Conservation (phyloP, 2,113 vertebrate genomes). For the Prionailurus bengalensis region DNA sequence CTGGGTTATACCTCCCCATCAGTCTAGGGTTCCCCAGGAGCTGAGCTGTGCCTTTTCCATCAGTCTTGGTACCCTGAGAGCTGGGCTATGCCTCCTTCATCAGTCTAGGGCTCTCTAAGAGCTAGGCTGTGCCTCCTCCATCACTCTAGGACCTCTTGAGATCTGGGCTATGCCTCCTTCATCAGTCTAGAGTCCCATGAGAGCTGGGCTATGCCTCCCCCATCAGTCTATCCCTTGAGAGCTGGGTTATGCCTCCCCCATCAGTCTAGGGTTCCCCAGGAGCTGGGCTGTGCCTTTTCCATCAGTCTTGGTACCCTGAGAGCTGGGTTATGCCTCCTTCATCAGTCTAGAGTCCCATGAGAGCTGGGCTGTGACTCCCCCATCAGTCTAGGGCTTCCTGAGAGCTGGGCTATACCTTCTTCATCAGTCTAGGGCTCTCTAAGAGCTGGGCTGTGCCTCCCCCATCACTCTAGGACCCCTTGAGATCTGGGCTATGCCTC, state of each 20-base stretch:
- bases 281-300: background rate
- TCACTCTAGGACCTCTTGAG: background rate
- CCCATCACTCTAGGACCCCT: background rate
- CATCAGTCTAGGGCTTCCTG: background rate
- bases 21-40: background rate
- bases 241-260: background rate
- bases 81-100: too few species aligned
- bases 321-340: background rate
- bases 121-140: too few species aligned
- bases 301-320: background rate
- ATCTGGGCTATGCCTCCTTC: fast-evolving
- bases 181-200: background rate
- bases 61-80: background rate
- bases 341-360: background rate
- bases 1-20: background rate
- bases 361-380: background rate
- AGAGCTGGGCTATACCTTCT: background rate
- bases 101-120: background rate
- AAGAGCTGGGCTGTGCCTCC: background rate
- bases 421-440: background rate
- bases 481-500: fast-evolving
- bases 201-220: background rate
- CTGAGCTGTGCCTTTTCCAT: background rate
- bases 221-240: background rate
- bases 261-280: background rate